These are phyloP conservation scores for Mohoua ochrocephala DNA, from an alignment of 2,113 vertebrate species.

Conservation along the genomic window DNA sequence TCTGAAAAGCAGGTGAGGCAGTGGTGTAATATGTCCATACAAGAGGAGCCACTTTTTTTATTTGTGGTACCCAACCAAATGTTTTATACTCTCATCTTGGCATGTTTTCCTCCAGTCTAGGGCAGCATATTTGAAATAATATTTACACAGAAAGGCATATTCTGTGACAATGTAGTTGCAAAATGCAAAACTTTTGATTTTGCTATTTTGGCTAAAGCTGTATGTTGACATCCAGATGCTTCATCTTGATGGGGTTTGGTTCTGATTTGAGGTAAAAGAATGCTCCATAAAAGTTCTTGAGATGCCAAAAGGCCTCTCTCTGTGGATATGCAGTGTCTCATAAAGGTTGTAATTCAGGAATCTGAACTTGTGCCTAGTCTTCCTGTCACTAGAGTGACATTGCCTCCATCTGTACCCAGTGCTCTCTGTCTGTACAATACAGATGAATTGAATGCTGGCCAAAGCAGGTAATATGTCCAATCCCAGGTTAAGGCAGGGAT, in stretches of 20 bases:
- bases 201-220: neutral
- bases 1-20: constrained; percentile 72
- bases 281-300: neutral
- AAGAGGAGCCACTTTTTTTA: neutral
- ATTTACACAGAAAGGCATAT: neutral
- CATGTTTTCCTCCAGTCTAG: neutral
- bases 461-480: neutral
- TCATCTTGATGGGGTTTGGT: neutral
- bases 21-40: neutral
- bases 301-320: neutral
- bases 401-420: neutral
- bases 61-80: neutral
- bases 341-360: neutral
- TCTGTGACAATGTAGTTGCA: neutral
- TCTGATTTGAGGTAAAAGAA: neutral
- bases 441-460: neutral
- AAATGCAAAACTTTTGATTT: neutral
- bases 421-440: neutral
- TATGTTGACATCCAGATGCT: neutral
- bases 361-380: neutral
- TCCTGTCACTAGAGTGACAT: neutral
- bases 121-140: neutral
- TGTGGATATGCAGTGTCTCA: neutral
- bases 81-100: neutral
- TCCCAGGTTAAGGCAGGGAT: neutral